These are phyloP conservation scores for Podocnemis expansa DNA, from an alignment of 2,113 vertebrate genomes.

Conservation along the genomic window DNA sequence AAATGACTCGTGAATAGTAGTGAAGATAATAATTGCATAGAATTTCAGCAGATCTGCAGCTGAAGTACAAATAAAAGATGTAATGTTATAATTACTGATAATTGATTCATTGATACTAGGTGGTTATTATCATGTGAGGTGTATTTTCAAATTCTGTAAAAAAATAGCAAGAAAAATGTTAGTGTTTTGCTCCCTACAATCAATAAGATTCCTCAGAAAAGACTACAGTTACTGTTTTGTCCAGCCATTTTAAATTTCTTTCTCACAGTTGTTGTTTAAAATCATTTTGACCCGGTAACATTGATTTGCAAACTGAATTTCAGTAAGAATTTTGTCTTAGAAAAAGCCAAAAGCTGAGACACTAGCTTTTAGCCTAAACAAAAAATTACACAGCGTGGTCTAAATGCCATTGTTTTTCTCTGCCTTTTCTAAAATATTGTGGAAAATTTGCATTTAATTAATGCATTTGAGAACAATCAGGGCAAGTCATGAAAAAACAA, in stretches of 20 bases:
- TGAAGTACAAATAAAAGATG: not conserved
- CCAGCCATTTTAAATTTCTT: not conserved
- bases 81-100: not conserved
- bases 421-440: not conserved
- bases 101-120: not conserved
- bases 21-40: not conserved
- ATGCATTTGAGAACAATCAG: not conserved
- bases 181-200: not conserved
- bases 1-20: not conserved
- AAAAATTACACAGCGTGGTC: not conserved
- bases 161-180: not conserved
- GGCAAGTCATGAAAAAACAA: not conserved
- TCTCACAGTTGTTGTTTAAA: not conserved
- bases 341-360: not conserved
- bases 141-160: not conserved
- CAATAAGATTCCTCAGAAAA: not conserved
- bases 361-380: not conserved
- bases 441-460: not conserved
- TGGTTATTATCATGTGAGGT: not conserved
- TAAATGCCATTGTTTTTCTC: not conserved
- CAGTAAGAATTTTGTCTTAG: fast-evolving
- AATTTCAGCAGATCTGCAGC: not conserved
- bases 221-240: not conserved
- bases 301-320: not conserved
- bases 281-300: not conserved